phyloP scores from a whole-genome alignment of 2,888 invertebrate genomes.

The Drosophila infuscata region DNA sequence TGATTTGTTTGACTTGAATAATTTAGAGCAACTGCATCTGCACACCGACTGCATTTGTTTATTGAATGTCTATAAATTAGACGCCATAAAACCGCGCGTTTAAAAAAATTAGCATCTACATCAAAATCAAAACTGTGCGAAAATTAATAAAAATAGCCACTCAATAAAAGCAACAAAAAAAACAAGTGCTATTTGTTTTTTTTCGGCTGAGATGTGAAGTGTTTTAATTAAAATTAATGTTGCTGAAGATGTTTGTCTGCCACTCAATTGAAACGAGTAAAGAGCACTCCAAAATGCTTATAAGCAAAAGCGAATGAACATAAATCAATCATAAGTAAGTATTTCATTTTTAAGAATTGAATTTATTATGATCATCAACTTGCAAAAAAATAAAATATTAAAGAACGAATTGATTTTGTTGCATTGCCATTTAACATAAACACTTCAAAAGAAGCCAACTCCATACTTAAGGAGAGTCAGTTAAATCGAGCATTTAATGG shows the following conservation, averaged over 20 bases:
- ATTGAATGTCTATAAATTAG: not conserved
- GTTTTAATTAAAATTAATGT: conserved; percentile 10
- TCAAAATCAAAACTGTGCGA: conserved; percentile 5
- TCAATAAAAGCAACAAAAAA: not conserved
- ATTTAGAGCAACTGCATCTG: conserved; percentile 21
- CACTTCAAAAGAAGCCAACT: not conserved
- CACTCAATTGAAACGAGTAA: not conserved
- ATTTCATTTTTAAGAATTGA: not conserved
- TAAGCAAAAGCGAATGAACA: not conserved
- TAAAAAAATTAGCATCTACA: not conserved
- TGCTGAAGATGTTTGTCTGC: not conserved
- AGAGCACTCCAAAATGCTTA: not conserved
- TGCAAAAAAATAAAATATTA: not conserved
- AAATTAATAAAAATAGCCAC: not conserved
- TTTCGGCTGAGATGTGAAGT: conserved; percentile 8
- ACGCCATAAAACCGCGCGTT: not conserved
- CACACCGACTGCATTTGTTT: not conserved
- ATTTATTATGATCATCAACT: not conserved
- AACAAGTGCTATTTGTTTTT: conserved; percentile 1
- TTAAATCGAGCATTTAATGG: not conserved
- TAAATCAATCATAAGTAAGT: not conserved
- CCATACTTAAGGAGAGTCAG: not conserved
- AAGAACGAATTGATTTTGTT: not conserved
- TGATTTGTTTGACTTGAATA: conserved; percentile 44
- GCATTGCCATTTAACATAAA: not conserved